Base-by-base conservation (phyloP, 2,797 vertebrate species). In the Brachymystax lenok region DNA sequence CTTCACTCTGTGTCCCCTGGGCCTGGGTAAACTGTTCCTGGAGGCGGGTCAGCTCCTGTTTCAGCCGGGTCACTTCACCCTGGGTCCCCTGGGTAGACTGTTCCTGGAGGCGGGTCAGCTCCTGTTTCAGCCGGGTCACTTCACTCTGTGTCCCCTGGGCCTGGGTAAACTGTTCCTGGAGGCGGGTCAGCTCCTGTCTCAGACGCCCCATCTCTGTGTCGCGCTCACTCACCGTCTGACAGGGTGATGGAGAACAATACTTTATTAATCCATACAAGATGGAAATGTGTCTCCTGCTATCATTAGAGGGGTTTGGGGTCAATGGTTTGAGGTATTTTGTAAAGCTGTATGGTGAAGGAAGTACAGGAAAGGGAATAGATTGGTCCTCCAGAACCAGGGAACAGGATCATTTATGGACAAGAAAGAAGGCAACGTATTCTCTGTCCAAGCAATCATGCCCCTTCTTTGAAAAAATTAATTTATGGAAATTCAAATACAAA, bases 141-240 rank as follows among this genome's bases (percentile, higher is more conserved):
- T 33, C 30, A 74, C 79, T 27, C 74, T 80, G 82, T 67, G 21
- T 80, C 5, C 30, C 30, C 30, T 33, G 30, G 30, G 30, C 30
- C 74, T 86, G 85, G 30, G 82, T 86, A 28, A 84, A 83, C 78
- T 52, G 70, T 16, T 54, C 52, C 50, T 54, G 50, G 4, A 91
- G 95, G 0, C 89, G 80, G 12, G 94, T 88, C 88, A 98, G 96
- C 77, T 98, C 96, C 90, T 97, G 96, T 63, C 12, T 17, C 21
- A 63, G 59, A 24, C 59, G 21, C 59, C 59, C 59, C 21, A 63
- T 21, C 87, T 97, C 96, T 0, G 90, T 82, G 74, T 99, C 97
- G n/a, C 40, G 35, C 35, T 74, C 73, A 50, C 3, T 27, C 35
- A 94, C 71, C 4, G 84, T 88, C 98, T 99, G 76, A 72, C 1